Evolutionary conservation across 2,797 vertebrate species (phyloP).

Genomic region (Galagoides demidoff): DNA sequence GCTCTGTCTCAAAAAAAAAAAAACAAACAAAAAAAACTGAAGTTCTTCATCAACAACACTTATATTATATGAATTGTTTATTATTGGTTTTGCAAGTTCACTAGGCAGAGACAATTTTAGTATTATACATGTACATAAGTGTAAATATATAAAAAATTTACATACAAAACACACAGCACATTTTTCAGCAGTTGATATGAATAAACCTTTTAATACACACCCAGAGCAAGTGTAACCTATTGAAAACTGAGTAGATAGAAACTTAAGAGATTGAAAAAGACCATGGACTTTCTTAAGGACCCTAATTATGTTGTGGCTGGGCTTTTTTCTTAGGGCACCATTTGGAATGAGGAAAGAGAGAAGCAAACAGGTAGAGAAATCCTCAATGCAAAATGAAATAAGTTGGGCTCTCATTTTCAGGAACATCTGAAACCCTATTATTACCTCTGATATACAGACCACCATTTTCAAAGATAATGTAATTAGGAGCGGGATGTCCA

Average conservation of each 20-base stretch:
- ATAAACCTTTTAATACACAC: neutral
- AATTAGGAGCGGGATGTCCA: neutral
- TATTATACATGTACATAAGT: neutral
- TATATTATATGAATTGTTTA: neutral
- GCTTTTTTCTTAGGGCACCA: neutral
- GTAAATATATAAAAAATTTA: too few species aligned
- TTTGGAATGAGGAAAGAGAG: neutral
- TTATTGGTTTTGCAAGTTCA: conserved; percentile 27
- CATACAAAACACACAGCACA: neutral
- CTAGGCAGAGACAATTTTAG: neutral
- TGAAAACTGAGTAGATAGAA: neutral
- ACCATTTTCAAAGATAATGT: conserved; percentile 14
- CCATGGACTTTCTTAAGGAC: neutral
- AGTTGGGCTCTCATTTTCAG: neutral
- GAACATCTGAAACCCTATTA: conserved; percentile 3
- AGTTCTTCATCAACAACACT: conserved; percentile 2
- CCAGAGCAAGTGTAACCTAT: neutral
- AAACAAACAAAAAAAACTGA: neutral
- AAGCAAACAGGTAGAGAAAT: conserved; percentile 23
- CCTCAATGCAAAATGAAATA: neutral
- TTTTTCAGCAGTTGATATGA: neutral
- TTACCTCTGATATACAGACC: neutral
- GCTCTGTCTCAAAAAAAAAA: too few species aligned
- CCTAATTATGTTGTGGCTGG: neutral
- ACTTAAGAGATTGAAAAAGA: conserved; percentile 37